phyloP scores from a whole-genome alignment of 2,797 vertebrate species.

The Neomorphus geoffroyi region DNA sequence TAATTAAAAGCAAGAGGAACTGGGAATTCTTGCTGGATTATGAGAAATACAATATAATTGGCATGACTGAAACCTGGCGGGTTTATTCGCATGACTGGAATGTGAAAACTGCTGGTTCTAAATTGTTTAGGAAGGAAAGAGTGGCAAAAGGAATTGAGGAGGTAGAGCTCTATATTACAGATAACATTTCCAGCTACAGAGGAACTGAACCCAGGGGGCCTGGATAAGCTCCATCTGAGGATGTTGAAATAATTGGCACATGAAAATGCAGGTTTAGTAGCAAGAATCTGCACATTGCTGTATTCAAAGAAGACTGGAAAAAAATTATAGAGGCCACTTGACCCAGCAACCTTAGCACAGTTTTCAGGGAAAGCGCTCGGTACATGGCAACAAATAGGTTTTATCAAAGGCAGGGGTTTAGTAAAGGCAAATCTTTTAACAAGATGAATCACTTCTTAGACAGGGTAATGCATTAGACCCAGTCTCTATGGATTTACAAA shows the following conservation, averaged over 20 bases:
- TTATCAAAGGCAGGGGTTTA: background rate
- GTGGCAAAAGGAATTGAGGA: slow-evolving; percentile 12
- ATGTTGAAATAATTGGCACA: slow-evolving; percentile 43
- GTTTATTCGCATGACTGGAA: slow-evolving; percentile 44
- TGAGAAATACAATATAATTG: slow-evolving; percentile 52
- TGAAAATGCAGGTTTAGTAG: slow-evolving; percentile 21
- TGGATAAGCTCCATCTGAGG: slow-evolving; percentile 16
- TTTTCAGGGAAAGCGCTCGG: background rate
- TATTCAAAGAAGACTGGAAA: background rate
- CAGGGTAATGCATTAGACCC: background rate
- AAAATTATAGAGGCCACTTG: background rate
- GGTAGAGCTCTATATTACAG: slow-evolving; percentile 27
- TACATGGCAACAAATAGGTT: background rate
- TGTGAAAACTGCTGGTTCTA: slow-evolving; percentile 34
- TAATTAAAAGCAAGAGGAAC: slow-evolving; percentile 43
- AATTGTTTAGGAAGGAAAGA: slow-evolving; percentile 25
- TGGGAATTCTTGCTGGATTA: slow-evolving; percentile 43
- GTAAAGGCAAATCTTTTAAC: slow-evolving; percentile 9
- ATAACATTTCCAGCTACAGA: slow-evolving; percentile 1
- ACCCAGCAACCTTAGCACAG: background rate
- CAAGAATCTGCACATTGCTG: background rate
- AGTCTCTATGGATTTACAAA: background rate
- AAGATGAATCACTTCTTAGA: slow-evolving; percentile 1
- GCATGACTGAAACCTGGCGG: slow-evolving; percentile 47
- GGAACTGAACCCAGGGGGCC: slow-evolving; percentile 1